Percentiles rank a stretch among this genome's conserved stretches.
phyloP scores from a whole-genome alignment of 2,888 invertebrate genomes.

The Heliconius ethilla region DNA sequence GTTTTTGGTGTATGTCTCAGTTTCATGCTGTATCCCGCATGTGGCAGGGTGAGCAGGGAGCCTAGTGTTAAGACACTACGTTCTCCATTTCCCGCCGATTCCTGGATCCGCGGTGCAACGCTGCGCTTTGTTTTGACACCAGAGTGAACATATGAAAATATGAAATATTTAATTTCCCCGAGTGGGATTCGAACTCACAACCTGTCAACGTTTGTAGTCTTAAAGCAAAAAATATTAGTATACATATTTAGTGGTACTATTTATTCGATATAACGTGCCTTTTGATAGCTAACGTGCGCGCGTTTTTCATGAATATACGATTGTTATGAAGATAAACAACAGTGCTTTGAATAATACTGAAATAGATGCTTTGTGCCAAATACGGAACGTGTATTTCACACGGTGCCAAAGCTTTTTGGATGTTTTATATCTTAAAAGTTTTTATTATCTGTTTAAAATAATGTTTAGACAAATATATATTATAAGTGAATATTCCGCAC shows the following conservation, averaged over 20 bases:
- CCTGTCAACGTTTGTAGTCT: no score
- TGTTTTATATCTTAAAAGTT: constrained; percentile 9
- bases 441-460: constrained; percentile 10
- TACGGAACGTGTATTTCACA: constrained; percentile 25
- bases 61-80: no score
- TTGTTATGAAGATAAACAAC: constrained; percentile 38
- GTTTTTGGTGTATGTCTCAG: not conserved
- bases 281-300: constrained; percentile 18
- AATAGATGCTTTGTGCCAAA: constrained; percentile 33
- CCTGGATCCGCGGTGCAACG: no score
- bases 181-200: no score
- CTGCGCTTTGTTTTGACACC: no score
- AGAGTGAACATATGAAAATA: no score
- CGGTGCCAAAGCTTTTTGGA: constrained; percentile 24
- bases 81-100: no score
- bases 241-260: not conserved
- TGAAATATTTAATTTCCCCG: no score
- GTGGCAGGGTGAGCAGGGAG: no score
- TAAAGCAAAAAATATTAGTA: not conserved
- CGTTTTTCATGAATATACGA: constrained; percentile 35
- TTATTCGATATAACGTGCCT: constrained; percentile 9
- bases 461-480: not conserved
- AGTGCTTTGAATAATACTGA: constrained; percentile 31
- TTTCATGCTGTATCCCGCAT: no score
- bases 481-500: not conserved